These are phyloP conservation scores for Adela reaumurella DNA, from an alignment of 2,888 invertebrate species.

Conservation along the genomic window DNA sequence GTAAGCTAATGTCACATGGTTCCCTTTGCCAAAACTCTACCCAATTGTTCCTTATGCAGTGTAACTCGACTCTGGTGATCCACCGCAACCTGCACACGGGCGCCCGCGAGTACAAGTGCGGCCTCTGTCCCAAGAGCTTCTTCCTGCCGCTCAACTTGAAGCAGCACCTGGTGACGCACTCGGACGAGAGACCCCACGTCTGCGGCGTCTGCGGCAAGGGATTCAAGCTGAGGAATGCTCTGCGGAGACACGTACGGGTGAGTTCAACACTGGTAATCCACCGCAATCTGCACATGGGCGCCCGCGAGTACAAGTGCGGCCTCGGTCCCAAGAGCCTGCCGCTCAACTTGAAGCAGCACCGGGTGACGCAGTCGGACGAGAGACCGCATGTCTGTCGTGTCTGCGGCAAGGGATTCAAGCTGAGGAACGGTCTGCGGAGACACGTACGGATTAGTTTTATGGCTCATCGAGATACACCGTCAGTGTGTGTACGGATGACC, in stretches of 20 bases:
- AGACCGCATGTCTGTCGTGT: slow-evolving; percentile 30
- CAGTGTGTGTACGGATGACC: no score
- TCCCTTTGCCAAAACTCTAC: no score
- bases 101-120: slow-evolving; percentile 21
- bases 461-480: no score
- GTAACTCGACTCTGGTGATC: no score
- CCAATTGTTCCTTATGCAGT: no score
- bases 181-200: slow-evolving; percentile 30
- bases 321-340: slow-evolving; percentile 38
- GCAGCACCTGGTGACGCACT: slow-evolving; percentile 34
- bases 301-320: slow-evolving; percentile 23
- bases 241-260: no score
- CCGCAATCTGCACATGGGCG: no score
- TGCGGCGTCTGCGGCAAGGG: slow-evolving; percentile 36
- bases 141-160: slow-evolving; percentile 40
- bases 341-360: slow-evolving; percentile 34
- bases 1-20: no score
- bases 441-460: no score
- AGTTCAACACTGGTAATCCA: no score
- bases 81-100: no score
- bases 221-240: slow-evolving; percentile 16
- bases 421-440: no score
- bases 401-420: slow-evolving; percentile 35
- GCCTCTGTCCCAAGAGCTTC: slow-evolving; percentile 36
- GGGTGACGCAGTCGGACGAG: slow-evolving; percentile 34